Evolutionary conservation across 2,113 vertebrate species (phyloP).

Genomic region (Gracilinanus agilis): DNA sequence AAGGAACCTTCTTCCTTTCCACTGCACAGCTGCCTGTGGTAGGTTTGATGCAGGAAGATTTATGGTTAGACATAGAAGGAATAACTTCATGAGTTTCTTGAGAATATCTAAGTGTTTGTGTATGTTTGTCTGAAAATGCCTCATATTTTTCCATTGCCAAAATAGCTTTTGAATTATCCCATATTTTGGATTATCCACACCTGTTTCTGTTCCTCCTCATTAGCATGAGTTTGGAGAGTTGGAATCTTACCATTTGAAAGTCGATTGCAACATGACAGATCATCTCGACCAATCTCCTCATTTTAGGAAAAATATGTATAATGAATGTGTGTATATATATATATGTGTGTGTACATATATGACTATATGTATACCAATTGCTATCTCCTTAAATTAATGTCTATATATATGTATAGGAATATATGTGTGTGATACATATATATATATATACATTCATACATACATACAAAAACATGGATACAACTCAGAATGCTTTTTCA

Average conservation of each 20-base stretch:
- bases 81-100: background rate
- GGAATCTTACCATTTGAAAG: conserved; percentile 10
- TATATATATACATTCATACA: background rate
- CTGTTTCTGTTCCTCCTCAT: background rate
- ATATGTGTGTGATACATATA: background rate
- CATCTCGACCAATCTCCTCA: conserved; percentile 7
- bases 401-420: too few relatives aligned
- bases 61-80: background rate
- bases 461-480: background rate
- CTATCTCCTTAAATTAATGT: too few relatives aligned
- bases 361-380: background rate
- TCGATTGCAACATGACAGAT: conserved; percentile 10
- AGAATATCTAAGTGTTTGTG: conserved; percentile 2
- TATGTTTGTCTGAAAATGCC: background rate
- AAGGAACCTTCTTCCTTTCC: background rate
- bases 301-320: conserved; percentile 34
- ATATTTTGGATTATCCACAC: background rate
- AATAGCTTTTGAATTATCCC: background rate
- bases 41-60: background rate
- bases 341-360: background rate
- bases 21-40: conserved; percentile 15
- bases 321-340: background rate
- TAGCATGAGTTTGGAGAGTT: background rate
- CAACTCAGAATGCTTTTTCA: conserved; percentile 48
- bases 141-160: background rate